Evolutionary conservation across 2,113 vertebrate genomes (phyloP).

Genomic region (Cyanistes caeruleus): DNA sequence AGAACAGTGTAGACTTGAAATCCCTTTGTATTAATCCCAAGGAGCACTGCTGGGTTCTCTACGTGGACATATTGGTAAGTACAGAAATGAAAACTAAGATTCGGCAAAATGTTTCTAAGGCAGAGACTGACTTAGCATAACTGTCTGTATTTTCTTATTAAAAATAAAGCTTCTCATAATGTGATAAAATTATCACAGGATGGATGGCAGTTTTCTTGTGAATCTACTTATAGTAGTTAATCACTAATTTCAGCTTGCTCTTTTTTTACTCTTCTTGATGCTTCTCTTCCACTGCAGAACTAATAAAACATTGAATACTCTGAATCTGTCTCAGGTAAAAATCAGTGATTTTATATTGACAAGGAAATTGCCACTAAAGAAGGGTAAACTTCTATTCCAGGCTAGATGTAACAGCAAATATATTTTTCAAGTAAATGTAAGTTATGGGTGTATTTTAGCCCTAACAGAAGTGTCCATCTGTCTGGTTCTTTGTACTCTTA

Average conservation of each 20-base stretch:
- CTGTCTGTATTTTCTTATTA: neutral
- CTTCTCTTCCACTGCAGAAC: neutral
- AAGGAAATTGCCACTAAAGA: neutral
- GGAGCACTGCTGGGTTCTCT: constrained; percentile 97
- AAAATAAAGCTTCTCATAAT: neutral
- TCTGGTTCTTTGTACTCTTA: neutral
- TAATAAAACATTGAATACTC: neutral
- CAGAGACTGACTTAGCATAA: neutral
- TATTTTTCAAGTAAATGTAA: neutral
- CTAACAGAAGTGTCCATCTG: neutral
- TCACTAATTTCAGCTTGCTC: neutral
- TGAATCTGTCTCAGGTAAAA: neutral
- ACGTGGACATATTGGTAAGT: constrained; percentile 95
- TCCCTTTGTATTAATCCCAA: constrained; percentile 86
- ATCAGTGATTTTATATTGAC: neutral
- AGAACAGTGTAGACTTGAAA: constrained; percentile 82
- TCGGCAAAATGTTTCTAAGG: neutral
- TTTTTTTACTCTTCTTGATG: neutral
- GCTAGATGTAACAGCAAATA: neutral
- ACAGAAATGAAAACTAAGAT: neutral
- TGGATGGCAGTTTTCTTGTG: neutral
- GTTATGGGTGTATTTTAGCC: neutral
- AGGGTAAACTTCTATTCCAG: neutral
- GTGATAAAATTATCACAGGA: neutral
- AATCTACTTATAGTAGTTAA: neutral